These are phyloP conservation scores for Perccottus glenii DNA, from an alignment of 2,113 vertebrate species.

Conservation along the genomic window DNA sequence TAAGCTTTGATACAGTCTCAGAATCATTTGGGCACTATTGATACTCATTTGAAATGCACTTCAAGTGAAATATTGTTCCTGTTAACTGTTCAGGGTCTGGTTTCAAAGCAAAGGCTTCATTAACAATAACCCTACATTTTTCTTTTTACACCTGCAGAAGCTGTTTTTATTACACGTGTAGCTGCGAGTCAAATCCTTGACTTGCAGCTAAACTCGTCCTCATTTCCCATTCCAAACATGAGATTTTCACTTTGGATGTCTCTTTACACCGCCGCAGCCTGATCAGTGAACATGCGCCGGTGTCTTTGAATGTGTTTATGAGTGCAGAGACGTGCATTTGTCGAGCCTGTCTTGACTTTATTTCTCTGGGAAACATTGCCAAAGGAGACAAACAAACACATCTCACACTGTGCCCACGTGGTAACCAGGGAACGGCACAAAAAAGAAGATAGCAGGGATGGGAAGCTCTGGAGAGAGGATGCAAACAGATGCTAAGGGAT, in stretches of 20 bases:
- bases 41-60: too few relatives aligned
- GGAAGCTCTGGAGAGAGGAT: slow-evolving; percentile 25
- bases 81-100: too few relatives aligned
- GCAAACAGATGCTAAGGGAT: slow-evolving; percentile 55
- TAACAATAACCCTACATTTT: too few relatives aligned
- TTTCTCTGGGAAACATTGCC: slow-evolving; percentile 33
- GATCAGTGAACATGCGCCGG: neutral
- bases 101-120: too few relatives aligned
- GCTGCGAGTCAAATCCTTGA: too few relatives aligned
- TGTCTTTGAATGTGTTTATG: neutral
- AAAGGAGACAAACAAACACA: slow-evolving; percentile 55
- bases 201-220: too few relatives aligned
- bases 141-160: too few relatives aligned
- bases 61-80: too few relatives aligned
- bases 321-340: neutral
- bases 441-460: slow-evolving; percentile 8
- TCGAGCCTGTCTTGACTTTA: slow-evolving; percentile 6
- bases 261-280: neutral
- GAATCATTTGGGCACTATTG: too few relatives aligned
- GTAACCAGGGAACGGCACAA: slow-evolving; percentile 55
- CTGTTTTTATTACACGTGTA: too few relatives aligned
- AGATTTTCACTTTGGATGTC: slow-evolving; percentile 2
- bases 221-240: neutral
- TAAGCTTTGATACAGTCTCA: too few relatives aligned
- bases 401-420: slow-evolving; percentile 55